Base-by-base conservation (phyloP, 2,113 vertebrate species). In the Poecilia latipinna region DNA sequence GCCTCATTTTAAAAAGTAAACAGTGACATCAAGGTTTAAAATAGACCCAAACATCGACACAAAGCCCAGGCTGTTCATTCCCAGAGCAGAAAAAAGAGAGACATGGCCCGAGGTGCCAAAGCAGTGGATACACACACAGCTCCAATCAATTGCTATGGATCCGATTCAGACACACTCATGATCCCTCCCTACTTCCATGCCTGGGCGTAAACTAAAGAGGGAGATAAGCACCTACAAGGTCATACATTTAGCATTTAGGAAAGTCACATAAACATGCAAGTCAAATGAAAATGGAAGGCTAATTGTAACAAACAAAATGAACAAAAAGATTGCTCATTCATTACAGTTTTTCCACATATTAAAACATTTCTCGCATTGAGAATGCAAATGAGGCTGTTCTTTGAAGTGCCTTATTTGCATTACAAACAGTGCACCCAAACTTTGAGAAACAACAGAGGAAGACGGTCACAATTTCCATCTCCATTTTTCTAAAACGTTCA, bases 361-460 rank as follows among this genome's bases (percentile, higher is more conserved):
- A 35, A 68, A 73, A 61, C 72, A 76, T 62, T 85, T 87, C 82
- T 88, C 72, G 79, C 60, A 86, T 91, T 94, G 93, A 93, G 96
- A 96, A 96, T 96, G 95, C 93, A 95, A 97, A 97, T 96, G 92
- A 93, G 86, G 64, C 84, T 57, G 82, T 93, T 77, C 94, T 96
- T 95, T 97, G 95, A 96, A 96, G 93, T 92, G 71, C 80, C 86
- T 95, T 92, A 96, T 98, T 96, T 96, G 94, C 96, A 97, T 97
- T 94, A 95, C 94, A 97, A 97, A 96, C 93, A 94, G 68, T 72
- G 68, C 77, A 77, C 79, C 70, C 87, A 87, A 84, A 87, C 80
- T 94, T 91, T 85, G 91, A 89, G 92, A 94, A 94, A n/a, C 51
- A 91, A 90, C 91, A 91, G 83, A 76, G 13, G 26, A 26, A 51